These are phyloP conservation scores for Ptychadena robeensis DNA, from an alignment of 2,797 vertebrate species.

Conservation along the genomic window DNA sequence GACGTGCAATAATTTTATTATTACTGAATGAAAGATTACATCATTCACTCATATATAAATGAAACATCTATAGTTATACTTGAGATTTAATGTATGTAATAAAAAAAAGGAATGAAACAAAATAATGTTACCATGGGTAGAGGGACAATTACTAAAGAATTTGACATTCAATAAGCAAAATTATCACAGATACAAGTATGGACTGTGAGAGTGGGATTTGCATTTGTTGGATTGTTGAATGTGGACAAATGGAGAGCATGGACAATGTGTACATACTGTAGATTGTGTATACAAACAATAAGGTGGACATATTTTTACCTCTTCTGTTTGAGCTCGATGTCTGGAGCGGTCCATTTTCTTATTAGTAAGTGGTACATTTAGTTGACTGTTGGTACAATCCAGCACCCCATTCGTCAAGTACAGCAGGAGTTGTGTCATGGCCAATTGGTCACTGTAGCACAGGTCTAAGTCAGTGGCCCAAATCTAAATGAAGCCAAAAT, in stretches of 20 bases:
- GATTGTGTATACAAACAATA: too few relatives aligned
- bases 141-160: too few relatives aligned
- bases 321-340: slow-evolving; percentile 24
- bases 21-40: not conserved
- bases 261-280: not conserved
- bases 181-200: not conserved
- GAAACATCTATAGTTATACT: not conserved
- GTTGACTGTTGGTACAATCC: slow-evolving; percentile 73
- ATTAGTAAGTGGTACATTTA: slow-evolving; percentile 72
- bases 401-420: slow-evolving; percentile 83
- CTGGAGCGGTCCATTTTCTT: slow-evolving; percentile 58
- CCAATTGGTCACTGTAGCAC: slow-evolving; percentile 88
- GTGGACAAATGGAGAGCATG: not conserved
- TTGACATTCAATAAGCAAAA: too few relatives aligned
- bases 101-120: too few relatives aligned
- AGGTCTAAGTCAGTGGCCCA: slow-evolving; percentile 89
- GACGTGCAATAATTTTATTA: not conserved
- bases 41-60: not conserved
- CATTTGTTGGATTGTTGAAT: too few relatives aligned
- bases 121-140: too few relatives aligned
- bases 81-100: not conserved
- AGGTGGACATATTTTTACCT: slow-evolving; percentile 24
- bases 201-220: too few relatives aligned
- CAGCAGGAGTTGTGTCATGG: slow-evolving; percentile 86
- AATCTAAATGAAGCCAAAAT: slow-evolving; percentile 75